phyloP scores from a whole-genome alignment of 2,113 vertebrate genomes.

The Gopherus flavomarginatus region DNA sequence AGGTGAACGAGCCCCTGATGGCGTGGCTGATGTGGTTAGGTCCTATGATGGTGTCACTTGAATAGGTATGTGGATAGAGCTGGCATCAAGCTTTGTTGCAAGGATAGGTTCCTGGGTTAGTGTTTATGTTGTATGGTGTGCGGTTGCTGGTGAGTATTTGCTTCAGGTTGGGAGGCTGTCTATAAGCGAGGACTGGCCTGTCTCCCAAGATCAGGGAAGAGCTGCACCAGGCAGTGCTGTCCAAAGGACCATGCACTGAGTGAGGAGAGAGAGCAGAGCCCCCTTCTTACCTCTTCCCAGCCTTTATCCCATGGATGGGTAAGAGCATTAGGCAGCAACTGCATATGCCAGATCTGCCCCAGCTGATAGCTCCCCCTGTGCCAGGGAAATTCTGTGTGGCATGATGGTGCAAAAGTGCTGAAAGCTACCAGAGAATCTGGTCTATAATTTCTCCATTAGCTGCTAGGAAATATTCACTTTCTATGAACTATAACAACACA shows the following conservation, averaged over 20 bases:
- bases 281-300: not conserved
- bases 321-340: not conserved
- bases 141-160: too few species aligned
- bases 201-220: not conserved
- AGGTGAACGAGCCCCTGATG: too few species aligned
- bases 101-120: too few species aligned
- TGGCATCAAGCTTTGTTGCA: too few species aligned
- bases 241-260: not conserved
- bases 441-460: not conserved
- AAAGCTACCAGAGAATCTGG: conserved; percentile 7
- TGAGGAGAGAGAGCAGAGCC: not conserved
- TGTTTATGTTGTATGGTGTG: too few species aligned
- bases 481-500: not conserved
- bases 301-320: not conserved
- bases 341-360: not conserved
- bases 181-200: too few species aligned
- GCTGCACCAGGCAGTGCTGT: not conserved
- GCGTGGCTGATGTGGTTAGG: too few species aligned
- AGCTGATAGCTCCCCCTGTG: not conserved
- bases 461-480: not conserved
- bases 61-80: too few species aligned
- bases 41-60: too few species aligned
- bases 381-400: not conserved
- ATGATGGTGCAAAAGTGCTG: accelerated
- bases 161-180: too few species aligned